Base-by-base conservation (phyloP, 2,888 invertebrate genomes). In the Drosophila falleni region DNA sequence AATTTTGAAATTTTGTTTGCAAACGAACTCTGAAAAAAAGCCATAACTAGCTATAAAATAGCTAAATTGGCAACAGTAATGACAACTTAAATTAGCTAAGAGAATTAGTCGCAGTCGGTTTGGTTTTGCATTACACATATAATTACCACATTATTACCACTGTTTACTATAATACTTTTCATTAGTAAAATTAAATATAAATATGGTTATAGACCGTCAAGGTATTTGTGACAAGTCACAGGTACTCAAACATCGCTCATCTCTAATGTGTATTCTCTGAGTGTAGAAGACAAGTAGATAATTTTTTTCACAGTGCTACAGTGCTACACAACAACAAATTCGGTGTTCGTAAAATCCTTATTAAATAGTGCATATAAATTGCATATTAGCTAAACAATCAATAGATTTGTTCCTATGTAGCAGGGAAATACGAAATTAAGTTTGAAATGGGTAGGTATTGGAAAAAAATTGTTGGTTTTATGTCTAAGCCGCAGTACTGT, bases 221-320 rank as follows among this genome's bases (percentile, higher is more conserved):
- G 5, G 37, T 42, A 58, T 11, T 39, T 41, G 72, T 55, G 59
- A 44, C 47, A 26, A 29, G 29, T 72, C 55, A 44, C 72, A 65
- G 72, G 23, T 65, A 65, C 39, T 2, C 5, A 11, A 23, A 11
- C 31, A 47, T 29, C 53, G 46, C 59, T 39, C 75, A 77, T 49
- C 75, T 11, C 75, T 75, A 75, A 72, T 78, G 37, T 75, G 78
- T 78, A 78, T 76, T 76, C 79, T 73, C 79, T 76, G 69, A 80
- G 78, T 78, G 80, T 78, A 78, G 54, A 80, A 63, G 55, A 42
- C 72, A 76, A 76, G 75, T 78, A 74, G 73, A 73, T 81, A 71
- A 81, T 74, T 86, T 89, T 85, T 85, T 89, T 85, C 84, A 64
- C 85, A 85, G 89, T 89, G 89, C 86, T 85, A n/a, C n/a, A n/a